Base-by-base conservation (phyloP, 2,888 invertebrate species). In the Camptogramma bilineatum region DNA sequence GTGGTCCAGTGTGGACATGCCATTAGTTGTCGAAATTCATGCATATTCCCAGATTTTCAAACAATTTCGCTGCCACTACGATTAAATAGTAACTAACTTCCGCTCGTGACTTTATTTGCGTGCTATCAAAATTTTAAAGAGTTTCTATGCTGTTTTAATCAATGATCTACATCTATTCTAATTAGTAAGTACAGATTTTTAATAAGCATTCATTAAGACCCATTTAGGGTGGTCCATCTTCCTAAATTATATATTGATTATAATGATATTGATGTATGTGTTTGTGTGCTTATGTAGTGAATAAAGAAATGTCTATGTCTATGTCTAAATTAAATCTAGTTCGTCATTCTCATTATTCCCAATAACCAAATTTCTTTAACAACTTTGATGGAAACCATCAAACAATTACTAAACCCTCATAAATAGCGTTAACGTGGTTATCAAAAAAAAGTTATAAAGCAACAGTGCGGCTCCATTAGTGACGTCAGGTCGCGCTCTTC, bases 391-490 rank as follows among this genome's bases (percentile, higher is more conserved):
- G 34, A 44, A 42, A 73, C 74, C 74, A 67, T 71, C 71, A 77
- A 74, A 76, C 79, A 76, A 75, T 76, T 70, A 70, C 70, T 78
- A 28, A 8, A 75, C 80, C 68, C 67, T 67, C 65, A 61, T 39
- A 66, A 69, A 67, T 57, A 61, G 47, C 66, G 79, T 80, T 85
- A 86, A 85, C 79, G 73, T 58, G 74, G 78, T 84, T 84, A 84
- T 69, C 74, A 75, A 69, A 78, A 79, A 80, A 81, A 76, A 79
- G 75, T 73, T 69, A 78, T 79, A 82, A 77, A 76, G 76, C 80
- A 80, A 81, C 85, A 85, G 75, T 86, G 83, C 28, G 28, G 28
- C 74, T 87, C 92, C 92, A 91, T 93, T 93, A 92, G 89, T 85
- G 88, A 84, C 81, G 84, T 87, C 88, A 73, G 80, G 79, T 75